Evolutionary conservation across 2,888 invertebrate genomes (phyloP).

Genomic region (Scelioninae gen. 1): DNA sequence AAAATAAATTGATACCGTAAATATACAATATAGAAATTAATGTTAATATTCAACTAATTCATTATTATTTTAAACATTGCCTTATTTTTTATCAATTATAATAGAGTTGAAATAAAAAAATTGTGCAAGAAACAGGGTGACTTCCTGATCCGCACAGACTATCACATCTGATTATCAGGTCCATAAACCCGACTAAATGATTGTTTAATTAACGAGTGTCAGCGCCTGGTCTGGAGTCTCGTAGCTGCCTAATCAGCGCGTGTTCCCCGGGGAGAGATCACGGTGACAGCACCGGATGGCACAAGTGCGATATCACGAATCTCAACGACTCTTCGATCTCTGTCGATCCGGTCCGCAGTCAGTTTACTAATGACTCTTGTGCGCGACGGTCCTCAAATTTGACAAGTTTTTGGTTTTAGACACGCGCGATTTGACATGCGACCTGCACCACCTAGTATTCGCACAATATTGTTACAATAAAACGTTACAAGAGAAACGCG

Average conservation of each 20-base stretch:
- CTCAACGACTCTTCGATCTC: constrained; percentile 69
- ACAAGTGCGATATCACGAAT: constrained; percentile 77
- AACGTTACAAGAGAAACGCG: not conserved
- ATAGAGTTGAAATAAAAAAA: constrained; percentile 1
- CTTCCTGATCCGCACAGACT: constrained; percentile 15
- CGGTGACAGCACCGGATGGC: constrained; percentile 83
- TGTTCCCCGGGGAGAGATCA: constrained; percentile 77
- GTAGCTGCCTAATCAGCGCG: constrained; percentile 60
- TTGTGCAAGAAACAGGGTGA: constrained; percentile 7
- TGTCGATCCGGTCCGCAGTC: constrained; percentile 70
- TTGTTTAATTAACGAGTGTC: constrained; percentile 74
- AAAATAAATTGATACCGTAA: too few species aligned
- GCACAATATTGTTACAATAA: constrained; percentile 30
- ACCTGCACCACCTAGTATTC: not conserved
- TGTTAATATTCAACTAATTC: too few species aligned
- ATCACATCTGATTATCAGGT: constrained; percentile 36
- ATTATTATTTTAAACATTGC: too few species aligned
- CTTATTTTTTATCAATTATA: too few species aligned
- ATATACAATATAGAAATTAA: too few species aligned
- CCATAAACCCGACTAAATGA: constrained; percentile 76
- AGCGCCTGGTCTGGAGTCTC: constrained; percentile 68
- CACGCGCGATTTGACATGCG: constrained; percentile 11
- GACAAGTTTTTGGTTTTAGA: too few species aligned
- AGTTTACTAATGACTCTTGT: constrained; percentile 75
- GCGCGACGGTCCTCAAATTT: constrained; percentile 71